Evolutionary conservation across 2,888 invertebrate genomes (phyloP).

Genomic region (Agonum fuliginosum): DNA sequence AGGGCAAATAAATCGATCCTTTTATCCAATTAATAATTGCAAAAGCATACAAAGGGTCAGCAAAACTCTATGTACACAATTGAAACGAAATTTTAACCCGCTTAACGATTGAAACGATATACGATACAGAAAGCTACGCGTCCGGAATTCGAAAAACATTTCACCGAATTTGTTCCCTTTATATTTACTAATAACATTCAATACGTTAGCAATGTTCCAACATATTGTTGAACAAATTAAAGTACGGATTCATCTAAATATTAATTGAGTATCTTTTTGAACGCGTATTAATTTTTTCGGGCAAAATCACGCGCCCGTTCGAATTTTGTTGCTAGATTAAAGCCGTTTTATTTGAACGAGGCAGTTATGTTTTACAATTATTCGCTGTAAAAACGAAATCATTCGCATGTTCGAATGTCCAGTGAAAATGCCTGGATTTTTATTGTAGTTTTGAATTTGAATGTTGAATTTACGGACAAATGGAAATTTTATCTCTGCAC

Average conservation of each 20-base stretch:
- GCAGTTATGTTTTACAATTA: slow-evolving; percentile 29
- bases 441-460: not conserved
- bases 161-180: not conserved
- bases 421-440: slow-evolving; percentile 14
- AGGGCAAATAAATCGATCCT: slow-evolving; percentile 35
- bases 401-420: not conserved
- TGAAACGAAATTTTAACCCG: slow-evolving; percentile 44
- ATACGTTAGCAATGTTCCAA: not conserved
- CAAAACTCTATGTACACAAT: slow-evolving; percentile 51
- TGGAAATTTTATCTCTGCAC: not conserved
- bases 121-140: not conserved
- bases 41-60: slow-evolving; percentile 45
- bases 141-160: not conserved
- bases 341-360: slow-evolving; percentile 15
- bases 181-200: no score
- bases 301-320: not conserved
- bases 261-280: not conserved
- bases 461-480: no score
- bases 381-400: slow-evolving; percentile 16
- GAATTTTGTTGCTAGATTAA: not conserved
- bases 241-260: not conserved
- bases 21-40: slow-evolving; percentile 49
- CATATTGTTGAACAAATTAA: not conserved
- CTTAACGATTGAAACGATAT: slow-evolving; percentile 6
- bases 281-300: not conserved